Percentiles rank a stretch among this genome's conserved stretches.
Evolutionary conservation across 2,888 invertebrate genomes (phyloP).

Genomic region (Limenitis camilla): DNA sequence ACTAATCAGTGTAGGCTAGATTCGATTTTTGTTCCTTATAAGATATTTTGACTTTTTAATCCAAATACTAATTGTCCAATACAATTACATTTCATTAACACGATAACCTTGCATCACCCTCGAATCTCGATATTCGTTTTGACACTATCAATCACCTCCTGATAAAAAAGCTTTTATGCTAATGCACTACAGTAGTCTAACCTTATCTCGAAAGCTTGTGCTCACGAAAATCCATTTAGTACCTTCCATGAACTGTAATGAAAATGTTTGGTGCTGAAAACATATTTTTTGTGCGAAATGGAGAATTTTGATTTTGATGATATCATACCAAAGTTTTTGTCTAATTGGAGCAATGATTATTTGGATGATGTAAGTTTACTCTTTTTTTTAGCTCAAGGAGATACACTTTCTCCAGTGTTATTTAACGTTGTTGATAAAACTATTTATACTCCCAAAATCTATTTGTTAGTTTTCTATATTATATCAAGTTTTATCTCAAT

Average conservation of each 20-base stretch:
- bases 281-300: not conserved
- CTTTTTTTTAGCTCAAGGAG: no score
- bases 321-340: constrained; percentile 21
- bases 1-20: no score
- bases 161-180: constrained; percentile 69
- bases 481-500: no score
- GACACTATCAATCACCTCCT: constrained; percentile 28
- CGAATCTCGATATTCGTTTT: constrained; percentile 17
- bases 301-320: constrained; percentile 23
- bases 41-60: no score
- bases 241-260: not conserved
- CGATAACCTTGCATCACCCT: constrained; percentile 15
- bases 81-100: not conserved
- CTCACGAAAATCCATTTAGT: constrained; percentile 22
- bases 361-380: constrained; percentile 40
- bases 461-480: no score
- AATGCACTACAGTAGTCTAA: constrained; percentile 55
- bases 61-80: not conserved
- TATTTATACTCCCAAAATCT: no score
- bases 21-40: no score
- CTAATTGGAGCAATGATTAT: constrained; percentile 43
- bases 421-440: no score
- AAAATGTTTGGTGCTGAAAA: not conserved
- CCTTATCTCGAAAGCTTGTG: constrained; percentile 43
- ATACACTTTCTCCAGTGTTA: no score